These are phyloP conservation scores for Phalera bucephala DNA, from an alignment of 2,888 invertebrate species.

Conservation along the genomic window DNA sequence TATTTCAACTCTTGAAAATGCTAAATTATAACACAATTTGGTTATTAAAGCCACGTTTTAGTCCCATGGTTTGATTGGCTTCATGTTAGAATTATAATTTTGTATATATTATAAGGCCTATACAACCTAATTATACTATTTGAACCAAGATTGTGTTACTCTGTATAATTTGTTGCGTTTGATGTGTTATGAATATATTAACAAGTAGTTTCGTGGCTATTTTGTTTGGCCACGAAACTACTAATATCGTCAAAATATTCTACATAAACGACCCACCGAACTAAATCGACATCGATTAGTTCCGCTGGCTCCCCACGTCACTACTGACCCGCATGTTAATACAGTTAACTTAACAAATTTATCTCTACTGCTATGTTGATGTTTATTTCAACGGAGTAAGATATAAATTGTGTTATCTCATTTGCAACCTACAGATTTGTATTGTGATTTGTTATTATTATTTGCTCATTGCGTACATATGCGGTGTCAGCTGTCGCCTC, in stretches of 20 bases:
- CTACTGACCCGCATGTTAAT: slow-evolving; percentile 59
- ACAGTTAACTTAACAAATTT: slow-evolving; percentile 45
- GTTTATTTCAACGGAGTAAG: slow-evolving; percentile 38
- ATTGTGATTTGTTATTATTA: slow-evolving; percentile 46
- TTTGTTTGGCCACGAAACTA: too few species aligned
- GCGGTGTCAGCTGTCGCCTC: slow-evolving; percentile 56
- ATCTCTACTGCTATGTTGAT: slow-evolving; percentile 28
- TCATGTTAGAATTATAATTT: too few species aligned
- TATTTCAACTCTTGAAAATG: slow-evolving; percentile 3
- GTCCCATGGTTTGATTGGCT: too few species aligned
- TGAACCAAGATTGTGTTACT: too few species aligned
- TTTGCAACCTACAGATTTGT: slow-evolving; percentile 12
- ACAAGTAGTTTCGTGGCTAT: too few species aligned
- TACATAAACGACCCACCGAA: too few species aligned
- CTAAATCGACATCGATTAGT: slow-evolving; percentile 40
- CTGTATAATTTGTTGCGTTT: too few species aligned
- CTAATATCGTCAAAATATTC: too few species aligned
- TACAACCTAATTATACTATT: too few species aligned
- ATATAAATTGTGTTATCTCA: slow-evolving; percentile 21
- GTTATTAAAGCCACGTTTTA: not conserved
- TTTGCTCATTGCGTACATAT: slow-evolving; percentile 40
- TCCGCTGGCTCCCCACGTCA: slow-evolving; percentile 32
- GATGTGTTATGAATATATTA: too few species aligned
- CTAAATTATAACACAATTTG: slow-evolving; percentile 2
- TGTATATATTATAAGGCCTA: too few species aligned